These are phyloP conservation scores for Drosophila parthenogenetica DNA, from an alignment of 2,888 invertebrate species.

Conservation along the genomic window DNA sequence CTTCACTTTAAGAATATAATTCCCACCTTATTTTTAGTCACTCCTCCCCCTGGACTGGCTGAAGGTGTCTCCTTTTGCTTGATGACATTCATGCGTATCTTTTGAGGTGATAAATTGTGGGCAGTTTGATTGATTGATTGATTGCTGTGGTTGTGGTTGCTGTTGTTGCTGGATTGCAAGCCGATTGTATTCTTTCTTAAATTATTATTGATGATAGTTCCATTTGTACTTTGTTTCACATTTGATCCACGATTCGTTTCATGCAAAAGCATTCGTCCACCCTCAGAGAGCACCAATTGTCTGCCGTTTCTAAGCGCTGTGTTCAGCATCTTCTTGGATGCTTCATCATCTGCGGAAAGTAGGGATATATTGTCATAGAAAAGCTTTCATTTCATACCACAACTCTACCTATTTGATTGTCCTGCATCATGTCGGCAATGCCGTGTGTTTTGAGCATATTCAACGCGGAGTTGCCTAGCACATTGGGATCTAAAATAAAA, in stretches of 20 bases:
- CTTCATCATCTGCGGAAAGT: constrained; percentile 87
- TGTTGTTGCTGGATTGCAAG: constrained; percentile 36
- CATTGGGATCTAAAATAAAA: constrained; percentile 68
- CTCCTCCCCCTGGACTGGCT: constrained; percentile 42
- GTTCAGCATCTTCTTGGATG: constrained; percentile 88
- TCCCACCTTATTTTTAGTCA: constrained; percentile 69
- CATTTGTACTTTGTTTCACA: constrained; percentile 51
- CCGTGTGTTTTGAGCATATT: constrained; percentile 93
- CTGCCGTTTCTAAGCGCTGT: constrained; percentile 94
- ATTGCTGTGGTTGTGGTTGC: neutral
- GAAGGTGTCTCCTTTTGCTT: constrained; percentile 61
- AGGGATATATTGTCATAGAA: too few relatives aligned
- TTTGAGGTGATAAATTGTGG: constrained; percentile 59
- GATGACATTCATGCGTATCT: constrained; percentile 74
- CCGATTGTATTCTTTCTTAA: constrained; percentile 47
- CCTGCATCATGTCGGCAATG: constrained; percentile 92
- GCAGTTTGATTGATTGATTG: constrained; percentile 26
- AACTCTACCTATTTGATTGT: constrained; percentile 85
- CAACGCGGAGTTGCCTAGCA: constrained; percentile 83
- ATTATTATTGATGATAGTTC: constrained; percentile 43
- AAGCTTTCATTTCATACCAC: neutral
- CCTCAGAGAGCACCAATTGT: constrained; percentile 93
- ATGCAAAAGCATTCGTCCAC: constrained; percentile 91
- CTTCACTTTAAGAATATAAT: too few relatives aligned
- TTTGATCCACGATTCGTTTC: constrained; percentile 78